These are phyloP conservation scores for Agrochola litura DNA, from an alignment of 2,888 invertebrate genomes.

Conservation along the genomic window DNA sequence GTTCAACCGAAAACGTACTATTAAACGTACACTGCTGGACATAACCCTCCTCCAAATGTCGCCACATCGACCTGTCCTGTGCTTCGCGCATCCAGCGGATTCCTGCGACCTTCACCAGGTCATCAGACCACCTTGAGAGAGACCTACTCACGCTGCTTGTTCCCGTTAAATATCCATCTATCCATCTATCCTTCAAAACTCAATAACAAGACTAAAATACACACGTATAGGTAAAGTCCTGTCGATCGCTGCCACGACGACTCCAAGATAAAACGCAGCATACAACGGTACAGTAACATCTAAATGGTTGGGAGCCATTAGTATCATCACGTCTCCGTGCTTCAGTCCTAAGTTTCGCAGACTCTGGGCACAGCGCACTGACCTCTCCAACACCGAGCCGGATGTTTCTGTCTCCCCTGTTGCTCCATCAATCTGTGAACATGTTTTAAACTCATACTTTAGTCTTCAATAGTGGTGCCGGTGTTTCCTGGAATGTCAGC, in stretches of 20 bases:
- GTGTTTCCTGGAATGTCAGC: too few species aligned
- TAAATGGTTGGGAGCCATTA: slow-evolving; percentile 86
- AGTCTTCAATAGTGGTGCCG: background rate
- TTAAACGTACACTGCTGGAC: background rate
- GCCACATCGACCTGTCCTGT: too few species aligned
- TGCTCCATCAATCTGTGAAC: slow-evolving; percentile 80
- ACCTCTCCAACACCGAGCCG: slow-evolving; percentile 77
- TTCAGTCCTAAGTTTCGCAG: slow-evolving; percentile 79
- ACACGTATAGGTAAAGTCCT: slow-evolving; percentile 56
- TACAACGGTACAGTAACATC: slow-evolving; percentile 84
- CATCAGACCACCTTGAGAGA: background rate
- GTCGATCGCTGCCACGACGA: slow-evolving; percentile 76
- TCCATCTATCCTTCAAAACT: background rate
- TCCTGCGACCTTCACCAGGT: background rate
- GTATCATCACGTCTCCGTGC: slow-evolving; percentile 82
- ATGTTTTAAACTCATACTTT: background rate
- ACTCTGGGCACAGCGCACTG: slow-evolving; percentile 82
- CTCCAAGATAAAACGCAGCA: slow-evolving; percentile 85
- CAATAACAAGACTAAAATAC: slow-evolving; percentile 2
- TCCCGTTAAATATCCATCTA: background rate
- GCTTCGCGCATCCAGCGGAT: background rate
- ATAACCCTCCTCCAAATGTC: background rate
- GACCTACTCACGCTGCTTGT: background rate
- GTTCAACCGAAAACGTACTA: background rate
- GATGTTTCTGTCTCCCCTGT: slow-evolving; percentile 84